These are phyloP conservation scores for Cynaeus angustus DNA, from an alignment of 2,888 invertebrate genomes.

Conservation along the genomic window DNA sequence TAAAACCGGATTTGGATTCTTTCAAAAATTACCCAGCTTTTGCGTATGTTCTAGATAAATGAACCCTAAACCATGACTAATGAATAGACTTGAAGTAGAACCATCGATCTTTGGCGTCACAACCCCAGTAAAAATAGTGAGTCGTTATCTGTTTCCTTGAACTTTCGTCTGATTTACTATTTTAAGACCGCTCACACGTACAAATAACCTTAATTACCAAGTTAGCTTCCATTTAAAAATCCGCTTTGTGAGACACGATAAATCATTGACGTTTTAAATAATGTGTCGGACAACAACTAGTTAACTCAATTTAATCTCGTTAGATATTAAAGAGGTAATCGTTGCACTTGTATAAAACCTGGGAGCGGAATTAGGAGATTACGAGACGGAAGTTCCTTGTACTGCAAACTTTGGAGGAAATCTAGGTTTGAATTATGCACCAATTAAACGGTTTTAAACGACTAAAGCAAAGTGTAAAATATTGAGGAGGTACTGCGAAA, in stretches of 20 bases:
- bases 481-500: constrained; percentile 18
- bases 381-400: constrained; percentile 33
- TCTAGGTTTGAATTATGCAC: constrained; percentile 22
- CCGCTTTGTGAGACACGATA: constrained; percentile 7
- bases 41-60: constrained; percentile 20
- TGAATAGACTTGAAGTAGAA: constrained; percentile 26
- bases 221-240: constrained; percentile 5
- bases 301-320: constrained; percentile 35
- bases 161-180: constrained; percentile 42
- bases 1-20: constrained; percentile 42
- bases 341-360: constrained; percentile 28
- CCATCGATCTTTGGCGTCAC: constrained; percentile 41
- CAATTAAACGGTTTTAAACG: not conserved
- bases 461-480: not conserved
- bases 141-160: constrained; percentile 45
- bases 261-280: constrained; percentile 27
- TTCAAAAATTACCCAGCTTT: not conserved
- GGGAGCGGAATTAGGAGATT: constrained; percentile 36
- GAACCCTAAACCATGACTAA: constrained; percentile 15
- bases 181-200: constrained; percentile 33
- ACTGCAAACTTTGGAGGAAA: constrained; percentile 23
- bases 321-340: constrained; percentile 38
- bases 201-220: constrained; percentile 30
- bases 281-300: constrained; percentile 19
- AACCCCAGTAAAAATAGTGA: constrained; percentile 41